phyloP scores from a whole-genome alignment of 2,888 invertebrate genomes.

The Ennomos erosarius region DNA sequence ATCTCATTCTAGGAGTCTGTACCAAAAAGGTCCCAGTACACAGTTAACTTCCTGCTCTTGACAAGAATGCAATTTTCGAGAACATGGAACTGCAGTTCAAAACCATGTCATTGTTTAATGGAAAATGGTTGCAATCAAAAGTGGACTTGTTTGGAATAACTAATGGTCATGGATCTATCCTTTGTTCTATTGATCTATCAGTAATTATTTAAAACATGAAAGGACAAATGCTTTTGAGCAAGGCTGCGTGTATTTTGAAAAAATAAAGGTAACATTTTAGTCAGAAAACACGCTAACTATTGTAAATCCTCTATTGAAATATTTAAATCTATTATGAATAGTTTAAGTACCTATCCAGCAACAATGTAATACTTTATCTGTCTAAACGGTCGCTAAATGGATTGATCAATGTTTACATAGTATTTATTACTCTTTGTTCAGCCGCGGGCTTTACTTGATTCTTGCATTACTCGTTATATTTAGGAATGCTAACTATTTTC shows the following conservation, averaged over 20 bases:
- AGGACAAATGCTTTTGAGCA: no score
- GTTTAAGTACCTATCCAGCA: neutral
- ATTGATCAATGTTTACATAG: constrained; percentile 24
- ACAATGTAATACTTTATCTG: constrained; percentile 1
- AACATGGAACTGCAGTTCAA: constrained; percentile 10
- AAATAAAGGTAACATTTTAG: no score
- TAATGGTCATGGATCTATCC: no score
- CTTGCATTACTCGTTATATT: constrained; percentile 19
- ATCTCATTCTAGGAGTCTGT: neutral
- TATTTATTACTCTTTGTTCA: constrained; percentile 24
- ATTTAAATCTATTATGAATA: no score
- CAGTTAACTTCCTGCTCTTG: constrained; percentile 5
- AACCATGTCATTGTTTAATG: constrained; percentile 20
- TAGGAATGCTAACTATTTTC: constrained; percentile 33
- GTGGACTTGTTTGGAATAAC: neutral
- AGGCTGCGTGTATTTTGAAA: no score
- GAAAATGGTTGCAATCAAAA: constrained; percentile 20
- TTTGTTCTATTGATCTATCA: no score
- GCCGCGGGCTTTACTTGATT: constrained; percentile 17
- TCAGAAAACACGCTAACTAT: no score
- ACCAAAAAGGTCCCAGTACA: constrained; percentile 12
- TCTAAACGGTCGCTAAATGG: constrained; percentile 7
- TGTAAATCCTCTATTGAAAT: no score
- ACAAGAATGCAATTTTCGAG: constrained; percentile 20
- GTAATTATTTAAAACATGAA: no score